A percentile compares a stretch with the other conserved stretches of the same genome.
Evolutionary conservation across 2,113 vertebrate genomes (phyloP).

Genomic region (Cyanocitta stelleri): DNA sequence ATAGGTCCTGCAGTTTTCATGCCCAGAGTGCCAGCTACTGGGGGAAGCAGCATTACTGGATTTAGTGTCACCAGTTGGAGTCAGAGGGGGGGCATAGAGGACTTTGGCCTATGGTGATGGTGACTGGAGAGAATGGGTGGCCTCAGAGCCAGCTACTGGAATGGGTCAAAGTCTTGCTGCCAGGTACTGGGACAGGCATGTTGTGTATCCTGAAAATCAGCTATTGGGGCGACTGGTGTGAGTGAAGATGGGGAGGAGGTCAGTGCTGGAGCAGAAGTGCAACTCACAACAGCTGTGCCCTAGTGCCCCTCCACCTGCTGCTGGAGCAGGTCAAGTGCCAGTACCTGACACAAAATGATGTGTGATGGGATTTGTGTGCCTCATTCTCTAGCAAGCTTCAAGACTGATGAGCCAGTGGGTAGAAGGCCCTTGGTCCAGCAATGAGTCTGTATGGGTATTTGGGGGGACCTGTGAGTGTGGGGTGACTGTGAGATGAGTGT

Average conservation of each 20-base stretch:
- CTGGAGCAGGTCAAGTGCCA: neutral
- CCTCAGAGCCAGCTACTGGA: neutral
- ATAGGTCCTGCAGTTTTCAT: neutral
- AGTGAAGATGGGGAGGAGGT: neutral
- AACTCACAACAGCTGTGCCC: neutral
- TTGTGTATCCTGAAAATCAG: neutral
- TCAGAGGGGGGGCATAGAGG: accelerated
- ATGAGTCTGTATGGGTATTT: neutral
- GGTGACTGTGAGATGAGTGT: neutral
- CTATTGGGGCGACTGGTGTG: accelerated
- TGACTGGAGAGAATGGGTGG: neutral
- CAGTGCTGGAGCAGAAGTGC: neutral
- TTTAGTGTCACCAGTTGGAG: neutral
- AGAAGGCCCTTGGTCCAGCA: neutral
- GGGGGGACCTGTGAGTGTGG: accelerated
- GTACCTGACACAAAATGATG: neutral
- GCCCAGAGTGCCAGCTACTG: neutral
- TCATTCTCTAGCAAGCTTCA: neutral
- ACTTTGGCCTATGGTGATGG: neutral
- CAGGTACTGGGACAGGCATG: neutral
- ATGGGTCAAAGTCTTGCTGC: neutral
- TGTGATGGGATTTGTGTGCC: neutral
- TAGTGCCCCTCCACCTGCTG: neutral
- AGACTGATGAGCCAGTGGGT: neutral
- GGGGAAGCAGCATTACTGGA: neutral